Evolutionary conservation across 2,888 invertebrate genomes (phyloP).

Genomic region (Odontocerum albicorne): DNA sequence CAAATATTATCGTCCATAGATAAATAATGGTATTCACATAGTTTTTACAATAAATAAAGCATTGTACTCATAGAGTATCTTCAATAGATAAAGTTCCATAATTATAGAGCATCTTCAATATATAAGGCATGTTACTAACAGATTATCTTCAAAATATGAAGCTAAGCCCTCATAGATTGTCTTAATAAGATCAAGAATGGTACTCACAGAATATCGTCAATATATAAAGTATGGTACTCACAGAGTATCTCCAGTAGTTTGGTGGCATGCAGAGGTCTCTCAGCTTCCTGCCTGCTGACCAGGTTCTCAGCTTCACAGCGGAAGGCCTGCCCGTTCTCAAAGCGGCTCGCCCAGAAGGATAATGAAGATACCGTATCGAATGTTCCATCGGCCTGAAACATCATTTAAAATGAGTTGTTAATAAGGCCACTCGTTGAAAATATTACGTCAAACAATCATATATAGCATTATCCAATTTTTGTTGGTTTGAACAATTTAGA

Average conservation of each 20-base stretch:
- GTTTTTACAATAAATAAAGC: no score
- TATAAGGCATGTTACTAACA: constrained; percentile 79
- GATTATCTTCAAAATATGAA: constrained; percentile 85
- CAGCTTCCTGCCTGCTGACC: constrained; percentile 71
- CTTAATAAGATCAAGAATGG: no score
- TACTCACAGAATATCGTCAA: not conserved
- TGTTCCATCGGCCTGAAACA: constrained; percentile 73
- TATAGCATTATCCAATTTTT: no score
- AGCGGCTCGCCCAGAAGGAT: constrained; percentile 77
- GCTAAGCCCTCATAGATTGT: no score
- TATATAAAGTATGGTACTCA: constrained; percentile 58
- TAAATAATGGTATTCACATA: no score
- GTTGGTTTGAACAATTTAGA: no score
- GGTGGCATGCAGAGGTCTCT: constrained; percentile 73
- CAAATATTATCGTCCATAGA: no score
- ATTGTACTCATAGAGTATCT: no score
- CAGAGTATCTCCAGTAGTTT: constrained; percentile 81
- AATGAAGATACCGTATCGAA: constrained; percentile 77
- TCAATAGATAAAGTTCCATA: no score
- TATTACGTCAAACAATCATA: no score
- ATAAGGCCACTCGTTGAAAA: no score
- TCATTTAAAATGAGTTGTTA: not conserved
- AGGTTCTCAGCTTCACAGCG: constrained; percentile 82
- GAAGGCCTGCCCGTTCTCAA: constrained; percentile 77
- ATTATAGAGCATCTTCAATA: no score